These are phyloP conservation scores for Belonocnema kinseyi DNA, from an alignment of 1,140 invertebrate species.

Conservation along the genomic window DNA sequence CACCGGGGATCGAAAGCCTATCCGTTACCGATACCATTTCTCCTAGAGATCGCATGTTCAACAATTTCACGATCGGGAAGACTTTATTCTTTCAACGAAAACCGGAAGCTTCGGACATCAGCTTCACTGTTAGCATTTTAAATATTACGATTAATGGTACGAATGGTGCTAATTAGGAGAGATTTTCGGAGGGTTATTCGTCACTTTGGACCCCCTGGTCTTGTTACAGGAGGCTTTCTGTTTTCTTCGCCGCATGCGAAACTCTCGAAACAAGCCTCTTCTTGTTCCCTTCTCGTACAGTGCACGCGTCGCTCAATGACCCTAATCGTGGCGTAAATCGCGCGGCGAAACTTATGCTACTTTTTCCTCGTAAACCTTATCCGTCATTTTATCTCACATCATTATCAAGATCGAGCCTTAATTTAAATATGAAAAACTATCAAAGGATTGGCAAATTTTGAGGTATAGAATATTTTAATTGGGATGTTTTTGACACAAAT, in stretches of 20 bases:
- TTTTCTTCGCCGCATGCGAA: conserved; percentile 29
- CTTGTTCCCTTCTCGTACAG: conserved; percentile 44
- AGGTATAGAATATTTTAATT: no score
- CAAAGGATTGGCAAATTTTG: no score
- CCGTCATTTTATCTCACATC: conserved; percentile 43
- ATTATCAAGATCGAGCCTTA: conserved; percentile 17
- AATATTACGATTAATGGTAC: no score
- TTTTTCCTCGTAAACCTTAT: conserved; percentile 44
- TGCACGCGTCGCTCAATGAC: conserved; percentile 48
- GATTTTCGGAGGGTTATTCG: conserved; percentile 11
- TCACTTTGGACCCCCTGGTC: conserved; percentile 10
- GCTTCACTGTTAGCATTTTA: no score
- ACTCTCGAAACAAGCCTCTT: conserved; percentile 42
- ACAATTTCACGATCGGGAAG: background rate
- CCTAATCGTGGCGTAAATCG: conserved; percentile 59
- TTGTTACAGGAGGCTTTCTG: conserved; percentile 22
- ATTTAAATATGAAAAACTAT: background rate
- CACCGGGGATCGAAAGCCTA: conserved; percentile 50
- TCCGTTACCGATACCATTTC: conserved; percentile 51
- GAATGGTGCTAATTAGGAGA: background rate
- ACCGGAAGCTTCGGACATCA: background rate
- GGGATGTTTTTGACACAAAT: no score
- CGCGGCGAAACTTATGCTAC: conserved; percentile 55
- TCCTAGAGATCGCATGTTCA: background rate
- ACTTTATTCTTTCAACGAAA: background rate